A percentile compares a stretch with the other conserved stretches of the same genome.
Evolutionary conservation across 2,113 vertebrate species (phyloP).

Genomic region (Struthio camelus): DNA sequence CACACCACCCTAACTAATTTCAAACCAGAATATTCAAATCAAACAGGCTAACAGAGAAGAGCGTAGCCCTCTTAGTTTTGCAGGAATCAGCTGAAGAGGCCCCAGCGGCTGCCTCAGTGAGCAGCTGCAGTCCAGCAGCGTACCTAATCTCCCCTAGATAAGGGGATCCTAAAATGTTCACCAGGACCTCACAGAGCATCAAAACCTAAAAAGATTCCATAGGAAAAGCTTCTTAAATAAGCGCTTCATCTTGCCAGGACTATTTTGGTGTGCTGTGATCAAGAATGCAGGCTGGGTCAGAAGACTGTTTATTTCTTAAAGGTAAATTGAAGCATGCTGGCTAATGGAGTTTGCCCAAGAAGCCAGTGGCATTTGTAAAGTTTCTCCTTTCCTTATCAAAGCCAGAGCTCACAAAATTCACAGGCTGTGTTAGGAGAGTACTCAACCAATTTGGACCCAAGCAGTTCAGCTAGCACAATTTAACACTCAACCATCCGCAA

Average conservation of each 20-base stretch:
- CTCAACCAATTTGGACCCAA: background rate
- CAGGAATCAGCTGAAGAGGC: background rate
- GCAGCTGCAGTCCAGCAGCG: background rate
- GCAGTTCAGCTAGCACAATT: background rate
- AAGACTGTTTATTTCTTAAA: background rate
- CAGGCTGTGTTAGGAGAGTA: background rate
- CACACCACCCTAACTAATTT: background rate
- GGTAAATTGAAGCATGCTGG: background rate
- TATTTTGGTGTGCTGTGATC: background rate
- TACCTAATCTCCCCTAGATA: background rate
- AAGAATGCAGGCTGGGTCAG: background rate
- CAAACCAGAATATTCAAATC: background rate
- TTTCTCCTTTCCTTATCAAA: fast-evolving
- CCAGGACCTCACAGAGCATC: background rate
- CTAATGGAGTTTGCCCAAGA: background rate
- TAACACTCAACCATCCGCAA: background rate
- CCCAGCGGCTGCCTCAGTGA: background rate
- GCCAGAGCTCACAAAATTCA: background rate
- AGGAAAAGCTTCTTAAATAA: background rate
- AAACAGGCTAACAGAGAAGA: background rate
- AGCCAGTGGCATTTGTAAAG: background rate
- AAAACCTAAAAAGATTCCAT: background rate
- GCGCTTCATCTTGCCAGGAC: background rate
- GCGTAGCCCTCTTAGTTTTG: background rate
- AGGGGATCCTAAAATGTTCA: background rate